These are phyloP conservation scores for Glossophaga mutica DNA, from an alignment of 2,797 vertebrate species.

Conservation along the genomic window DNA sequence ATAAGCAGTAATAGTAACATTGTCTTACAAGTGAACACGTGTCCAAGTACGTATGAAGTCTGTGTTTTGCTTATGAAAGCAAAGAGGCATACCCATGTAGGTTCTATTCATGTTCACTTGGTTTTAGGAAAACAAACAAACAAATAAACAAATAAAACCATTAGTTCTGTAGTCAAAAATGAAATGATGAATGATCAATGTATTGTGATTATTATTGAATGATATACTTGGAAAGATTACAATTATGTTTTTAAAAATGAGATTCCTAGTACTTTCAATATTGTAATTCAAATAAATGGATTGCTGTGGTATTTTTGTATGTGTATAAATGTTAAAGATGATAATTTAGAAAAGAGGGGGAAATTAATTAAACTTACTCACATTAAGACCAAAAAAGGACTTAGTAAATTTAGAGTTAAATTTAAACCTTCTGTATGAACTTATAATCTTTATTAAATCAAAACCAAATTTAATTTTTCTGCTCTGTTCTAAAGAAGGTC, in stretches of 20 bases:
- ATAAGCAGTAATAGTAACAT: background rate
- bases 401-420: background rate
- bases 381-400: background rate
- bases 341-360: background rate
- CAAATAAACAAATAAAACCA: background rate
- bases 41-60: background rate
- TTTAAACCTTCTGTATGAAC: background rate
- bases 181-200: background rate
- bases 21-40: background rate
- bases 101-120: background rate
- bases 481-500: background rate
- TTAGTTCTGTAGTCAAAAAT: background rate
- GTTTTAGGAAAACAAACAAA: background rate
- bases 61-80: background rate
- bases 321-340: background rate
- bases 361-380: conserved; percentile 25
- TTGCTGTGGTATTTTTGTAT: background rate
- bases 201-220: background rate
- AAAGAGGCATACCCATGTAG: background rate
- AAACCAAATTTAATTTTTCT: background rate
- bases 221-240: background rate
- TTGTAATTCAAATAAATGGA: background rate
- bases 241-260: background rate
- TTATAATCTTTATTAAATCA: background rate
- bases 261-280: conserved; percentile 15